Evolutionary conservation across 2,888 invertebrate genomes (phyloP).

Genomic region (Heliothis peltigera): DNA sequence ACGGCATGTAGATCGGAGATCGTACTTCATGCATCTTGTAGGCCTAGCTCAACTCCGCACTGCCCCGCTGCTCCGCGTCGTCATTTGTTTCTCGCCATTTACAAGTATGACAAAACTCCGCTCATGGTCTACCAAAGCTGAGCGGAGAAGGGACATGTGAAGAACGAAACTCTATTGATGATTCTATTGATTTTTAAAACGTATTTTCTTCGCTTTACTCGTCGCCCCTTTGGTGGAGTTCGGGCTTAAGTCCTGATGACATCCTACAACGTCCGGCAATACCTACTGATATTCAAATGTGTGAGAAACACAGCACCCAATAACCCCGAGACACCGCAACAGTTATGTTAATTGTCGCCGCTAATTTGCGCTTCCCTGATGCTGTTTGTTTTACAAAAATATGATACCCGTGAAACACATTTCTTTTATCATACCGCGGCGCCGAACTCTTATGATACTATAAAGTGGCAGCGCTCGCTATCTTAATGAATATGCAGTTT

Average conservation of each 20-base stretch:
- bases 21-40: slow-evolving; percentile 19
- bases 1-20: slow-evolving; percentile 16
- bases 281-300: neutral
- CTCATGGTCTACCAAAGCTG: too few species aligned
- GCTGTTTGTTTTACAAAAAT: slow-evolving; percentile 41
- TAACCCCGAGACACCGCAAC: neutral
- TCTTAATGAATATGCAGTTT: slow-evolving; percentile 50
- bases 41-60: too few species aligned
- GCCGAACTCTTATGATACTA: slow-evolving; percentile 34
- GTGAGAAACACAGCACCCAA: neutral
- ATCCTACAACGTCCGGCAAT: neutral
- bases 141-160: too few species aligned
- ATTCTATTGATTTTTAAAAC: too few species aligned
- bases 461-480: slow-evolving; percentile 27
- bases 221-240: too few species aligned
- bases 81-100: too few species aligned
- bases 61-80: too few species aligned
- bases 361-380: slow-evolving; percentile 42
- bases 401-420: slow-evolving; percentile 31
- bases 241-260: too few species aligned
- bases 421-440: slow-evolving; percentile 26
- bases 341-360: slow-evolving; percentile 17
- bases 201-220: too few species aligned
- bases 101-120: too few species aligned
- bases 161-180: too few species aligned